Conservation (phyloP, 2,888 invertebrate genomes). For the Dicyrtoma fusca region DNA sequence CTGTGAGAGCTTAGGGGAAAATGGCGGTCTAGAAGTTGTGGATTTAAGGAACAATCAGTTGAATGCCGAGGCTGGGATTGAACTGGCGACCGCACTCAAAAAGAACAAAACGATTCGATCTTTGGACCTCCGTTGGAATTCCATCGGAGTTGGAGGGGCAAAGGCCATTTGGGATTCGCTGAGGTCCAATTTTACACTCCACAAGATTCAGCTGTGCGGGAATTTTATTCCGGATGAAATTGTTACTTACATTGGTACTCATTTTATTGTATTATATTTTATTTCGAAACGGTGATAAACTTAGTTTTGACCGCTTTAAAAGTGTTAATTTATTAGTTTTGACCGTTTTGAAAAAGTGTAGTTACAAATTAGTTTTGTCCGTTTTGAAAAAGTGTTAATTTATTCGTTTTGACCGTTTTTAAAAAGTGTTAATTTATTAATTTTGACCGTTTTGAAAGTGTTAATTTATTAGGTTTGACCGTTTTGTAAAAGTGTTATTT, state of each 20-base stretch:
- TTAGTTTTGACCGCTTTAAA: too few relatives aligned
- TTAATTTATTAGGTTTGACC: too few relatives aligned
- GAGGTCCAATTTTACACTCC: conserved; percentile 58
- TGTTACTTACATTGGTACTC: conserved; percentile 58
- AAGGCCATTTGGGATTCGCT: conserved; percentile 58
- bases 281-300: too few relatives aligned
- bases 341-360: too few relatives aligned
- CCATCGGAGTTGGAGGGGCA: conserved; percentile 60
- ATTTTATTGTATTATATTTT: too few relatives aligned
- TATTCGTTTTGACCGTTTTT: too few relatives aligned
- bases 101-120: conserved; percentile 58
- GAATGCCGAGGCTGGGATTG: conserved; percentile 58
- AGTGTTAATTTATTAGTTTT: background rate
- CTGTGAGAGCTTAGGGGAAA: conserved; percentile 59
- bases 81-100: conserved; percentile 58
- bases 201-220: conserved; percentile 59
- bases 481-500: too few relatives aligned
- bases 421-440: too few relatives aligned
- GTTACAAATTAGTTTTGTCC: too few relatives aligned
- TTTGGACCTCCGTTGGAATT: conserved; percentile 60
- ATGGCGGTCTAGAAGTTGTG: conserved; percentile 59
- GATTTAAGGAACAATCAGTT: conserved; percentile 61
- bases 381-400: background rate
- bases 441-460: background rate
- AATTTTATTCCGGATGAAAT: conserved; percentile 60